phyloP scores from a whole-genome alignment of 1,140 invertebrate genomes.

The Aricia agestis region DNA sequence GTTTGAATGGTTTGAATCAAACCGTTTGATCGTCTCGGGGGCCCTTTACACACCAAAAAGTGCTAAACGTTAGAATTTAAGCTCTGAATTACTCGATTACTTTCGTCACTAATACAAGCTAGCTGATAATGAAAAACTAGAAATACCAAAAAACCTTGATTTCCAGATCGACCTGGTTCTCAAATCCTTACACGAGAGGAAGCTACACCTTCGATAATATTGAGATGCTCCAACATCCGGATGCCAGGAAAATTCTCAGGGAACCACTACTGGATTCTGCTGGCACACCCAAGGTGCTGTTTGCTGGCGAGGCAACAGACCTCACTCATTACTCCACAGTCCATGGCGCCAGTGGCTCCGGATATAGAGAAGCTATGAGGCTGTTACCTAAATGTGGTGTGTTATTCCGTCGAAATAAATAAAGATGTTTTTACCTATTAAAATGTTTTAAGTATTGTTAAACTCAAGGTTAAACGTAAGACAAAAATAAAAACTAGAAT shows the following conservation, averaged over 20 bases:
- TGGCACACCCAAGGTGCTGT: slow-evolving; percentile 38
- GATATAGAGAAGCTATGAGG: slow-evolving; percentile 75
- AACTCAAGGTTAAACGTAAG: no score
- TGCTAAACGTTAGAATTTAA: no score
- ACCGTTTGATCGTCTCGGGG: no score
- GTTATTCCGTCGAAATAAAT: no score
- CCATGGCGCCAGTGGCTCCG: slow-evolving; percentile 78
- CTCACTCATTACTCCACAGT: slow-evolving; percentile 77
- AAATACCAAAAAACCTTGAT: not conserved
- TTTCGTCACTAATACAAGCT: no score
- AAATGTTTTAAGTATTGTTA: no score
- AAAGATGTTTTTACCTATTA: no score
- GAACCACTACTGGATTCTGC: slow-evolving; percentile 35
- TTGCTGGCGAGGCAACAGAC: slow-evolving; percentile 65
- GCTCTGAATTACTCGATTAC: no score
- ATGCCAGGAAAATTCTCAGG: slow-evolving; percentile 30
- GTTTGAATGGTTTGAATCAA: no score
- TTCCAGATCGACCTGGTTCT: slow-evolving; percentile 45
- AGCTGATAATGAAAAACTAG: no score
- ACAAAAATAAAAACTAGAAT: no score
- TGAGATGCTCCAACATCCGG: slow-evolving; percentile 31
- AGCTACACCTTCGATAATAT: slow-evolving; percentile 48
- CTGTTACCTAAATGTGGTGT: slow-evolving; percentile 32
- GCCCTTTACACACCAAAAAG: no score
- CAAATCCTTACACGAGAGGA: slow-evolving; percentile 46